Evolutionary conservation across 2,888 invertebrate species (phyloP), one percentile per base, ranked within the genome.

Genomic region (Drosophila ezoana): DNA sequence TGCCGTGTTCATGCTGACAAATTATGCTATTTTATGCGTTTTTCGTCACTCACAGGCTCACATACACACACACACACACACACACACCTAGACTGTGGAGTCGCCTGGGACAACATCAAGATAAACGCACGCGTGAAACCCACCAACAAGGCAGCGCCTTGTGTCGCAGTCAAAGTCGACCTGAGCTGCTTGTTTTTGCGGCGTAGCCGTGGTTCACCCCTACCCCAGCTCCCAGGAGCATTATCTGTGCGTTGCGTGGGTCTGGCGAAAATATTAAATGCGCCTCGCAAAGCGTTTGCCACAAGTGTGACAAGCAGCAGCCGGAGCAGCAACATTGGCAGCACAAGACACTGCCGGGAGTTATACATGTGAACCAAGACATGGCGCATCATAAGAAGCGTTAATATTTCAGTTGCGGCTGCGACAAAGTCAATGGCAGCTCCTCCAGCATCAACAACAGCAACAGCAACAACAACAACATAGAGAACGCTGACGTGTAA

Each of bases 11-110:
- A 69, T 75, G 78, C 79, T 81, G 87, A 87, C 88, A 88, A 88
- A 85, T 87, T 87, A 87, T 87, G 79, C 81, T 76, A 77, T 79
- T 87, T 86, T 82, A 86, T 87, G 81, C 79, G 81, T 78, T 77
- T 85, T 81, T 84, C 77, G 76, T 72, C 86, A 74, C 76, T 48
- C 57, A 51, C 47, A 41, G 16, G 18, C 16, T 40, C 28, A 44
- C 72, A 43, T 18, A 40, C 38, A 35, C 58, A 57, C 53, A 37
- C 60, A 72, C 45, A 59, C 16, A 33, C 48, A 58, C 35, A 32
- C 54, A 32, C 49, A 48, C 33, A 45, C 44, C 65, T 51, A 65
- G 64, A 66, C 48, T 11, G n/a, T n/a, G 13, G 54, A 35, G 57
- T 58, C 35, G 59, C 43, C 23, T 59, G 52, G 40, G 47, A 51